phyloP scores from a whole-genome alignment of 2,797 vertebrate species.

The Fistularia commersonii region DNA sequence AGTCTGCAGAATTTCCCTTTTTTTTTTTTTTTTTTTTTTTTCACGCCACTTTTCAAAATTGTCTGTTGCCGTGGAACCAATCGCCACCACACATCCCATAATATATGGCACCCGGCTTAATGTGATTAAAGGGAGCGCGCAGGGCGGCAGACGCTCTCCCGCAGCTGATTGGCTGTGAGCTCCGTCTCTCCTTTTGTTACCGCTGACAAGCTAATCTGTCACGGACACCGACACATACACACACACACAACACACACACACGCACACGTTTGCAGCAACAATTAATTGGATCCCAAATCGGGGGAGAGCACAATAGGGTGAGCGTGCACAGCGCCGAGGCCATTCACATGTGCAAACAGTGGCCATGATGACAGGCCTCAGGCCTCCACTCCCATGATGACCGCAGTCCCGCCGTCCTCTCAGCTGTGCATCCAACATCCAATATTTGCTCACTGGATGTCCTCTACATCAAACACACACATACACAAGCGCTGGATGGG shows the following conservation, averaged over 20 bases:
- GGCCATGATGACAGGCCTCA: no score
- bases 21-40: no score
- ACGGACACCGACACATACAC: constrained; percentile 46
- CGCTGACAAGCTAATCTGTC: constrained; percentile 56
- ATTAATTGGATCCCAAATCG: constrained; percentile 21
- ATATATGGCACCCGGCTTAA: constrained; percentile 8
- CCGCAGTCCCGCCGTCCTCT: background rate
- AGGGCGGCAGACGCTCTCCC: constrained; percentile 7
- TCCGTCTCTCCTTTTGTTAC: constrained; percentile 37
- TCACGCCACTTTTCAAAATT: no score
- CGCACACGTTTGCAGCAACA: constrained; percentile 3
- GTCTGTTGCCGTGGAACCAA: background rate
- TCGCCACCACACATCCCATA: background rate
- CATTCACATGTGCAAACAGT: no score
- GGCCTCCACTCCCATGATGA: no score
- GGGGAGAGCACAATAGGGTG: background rate
- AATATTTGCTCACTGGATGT: constrained; percentile 9
- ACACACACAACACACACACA: constrained; percentile 28
- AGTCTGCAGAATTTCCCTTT: no score
- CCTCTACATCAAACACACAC: constrained; percentile 16
- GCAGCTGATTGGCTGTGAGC: constrained; percentile 39
- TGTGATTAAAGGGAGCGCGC: constrained; percentile 19
- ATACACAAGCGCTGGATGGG: constrained; percentile 20
- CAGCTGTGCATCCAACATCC: background rate
- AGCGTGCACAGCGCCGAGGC: no score